A percentile compares a stretch with the other conserved stretches of the same genome.
Conservation (phyloP, 2,113 vertebrate genomes). For the Globicephala melas region DNA sequence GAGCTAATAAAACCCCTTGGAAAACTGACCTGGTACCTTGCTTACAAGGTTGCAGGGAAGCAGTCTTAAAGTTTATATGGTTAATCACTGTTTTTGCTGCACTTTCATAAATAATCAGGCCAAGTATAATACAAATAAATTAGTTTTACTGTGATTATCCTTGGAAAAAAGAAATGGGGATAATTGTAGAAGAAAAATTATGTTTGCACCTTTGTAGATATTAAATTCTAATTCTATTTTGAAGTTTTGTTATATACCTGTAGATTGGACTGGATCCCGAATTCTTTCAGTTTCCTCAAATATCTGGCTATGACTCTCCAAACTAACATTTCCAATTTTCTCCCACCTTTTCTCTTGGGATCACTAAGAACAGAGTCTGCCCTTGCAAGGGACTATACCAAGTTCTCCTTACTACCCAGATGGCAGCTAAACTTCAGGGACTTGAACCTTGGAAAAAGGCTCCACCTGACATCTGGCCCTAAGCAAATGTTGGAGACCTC, state of each 20-base stretch:
- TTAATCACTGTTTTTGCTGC: background rate
- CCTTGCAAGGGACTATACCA: background rate
- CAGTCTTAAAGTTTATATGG: background rate
- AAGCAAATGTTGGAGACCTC: background rate
- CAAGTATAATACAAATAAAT: background rate
- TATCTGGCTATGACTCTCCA: background rate
- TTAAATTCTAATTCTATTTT: background rate
- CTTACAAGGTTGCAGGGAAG: background rate
- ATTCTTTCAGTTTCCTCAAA: background rate
- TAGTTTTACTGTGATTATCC: background rate
- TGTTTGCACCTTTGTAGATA: background rate
- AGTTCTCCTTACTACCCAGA: background rate
- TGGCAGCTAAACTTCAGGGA: background rate
- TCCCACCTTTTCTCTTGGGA: background rate
- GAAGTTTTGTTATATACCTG: background rate
- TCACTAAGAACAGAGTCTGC: background rate
- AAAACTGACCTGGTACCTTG: background rate
- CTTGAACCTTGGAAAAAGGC: background rate
- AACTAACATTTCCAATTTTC: background rate
- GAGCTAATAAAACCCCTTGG: background rate
- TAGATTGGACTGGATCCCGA: background rate
- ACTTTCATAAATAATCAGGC: background rate
- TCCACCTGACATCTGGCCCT: background rate
- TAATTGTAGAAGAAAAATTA: background rate
- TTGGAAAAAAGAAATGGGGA: background rate